Evolutionary conservation across 1,140 invertebrate species (phyloP).

Genomic region (Pachypeltis micranthus): DNA sequence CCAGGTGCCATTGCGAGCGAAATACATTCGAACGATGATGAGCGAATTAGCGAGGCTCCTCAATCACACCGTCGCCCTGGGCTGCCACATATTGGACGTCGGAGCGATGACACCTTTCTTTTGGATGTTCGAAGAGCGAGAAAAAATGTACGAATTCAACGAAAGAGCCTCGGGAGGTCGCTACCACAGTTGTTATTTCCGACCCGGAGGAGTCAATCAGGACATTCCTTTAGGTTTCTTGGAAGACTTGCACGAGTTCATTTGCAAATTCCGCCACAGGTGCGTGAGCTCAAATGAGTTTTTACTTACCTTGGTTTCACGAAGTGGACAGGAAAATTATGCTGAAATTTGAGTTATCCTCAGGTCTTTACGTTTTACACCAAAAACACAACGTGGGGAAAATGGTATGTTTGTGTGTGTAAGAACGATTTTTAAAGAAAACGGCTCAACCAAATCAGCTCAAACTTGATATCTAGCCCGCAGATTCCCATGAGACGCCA

Average conservation of each 20-base stretch:
- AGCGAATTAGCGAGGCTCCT: conserved; percentile 66
- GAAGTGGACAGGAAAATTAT: too few species aligned
- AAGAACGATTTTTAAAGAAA: too few species aligned
- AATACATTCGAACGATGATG: conserved; percentile 61
- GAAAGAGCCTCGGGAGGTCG: conserved; percentile 70
- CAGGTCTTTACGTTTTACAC: too few species aligned
- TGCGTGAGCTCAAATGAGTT: too few species aligned
- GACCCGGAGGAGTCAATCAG: conserved; percentile 65
- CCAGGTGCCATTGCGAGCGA: conserved; percentile 57
- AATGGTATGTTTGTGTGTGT: too few species aligned
- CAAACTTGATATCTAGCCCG: too few species aligned
- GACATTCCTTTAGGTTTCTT: conserved; percentile 22
- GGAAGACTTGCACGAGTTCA: neutral
- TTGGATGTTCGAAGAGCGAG: conserved; percentile 79
- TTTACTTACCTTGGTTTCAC: too few species aligned
- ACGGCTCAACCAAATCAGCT: too few species aligned
- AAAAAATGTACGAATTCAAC: conserved; percentile 81
- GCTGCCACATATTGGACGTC: conserved; percentile 61
- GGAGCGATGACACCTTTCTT: conserved; percentile 81
- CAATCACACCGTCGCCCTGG: conserved; percentile 70
- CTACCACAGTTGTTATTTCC: conserved; percentile 70
- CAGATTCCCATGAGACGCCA: too few species aligned
- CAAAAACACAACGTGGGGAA: too few species aligned
- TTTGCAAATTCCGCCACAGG: neutral
- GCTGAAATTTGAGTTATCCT: too few species aligned